Conservation (phyloP, 2,888 invertebrate species). For the Camptogramma bilineatum region DNA sequence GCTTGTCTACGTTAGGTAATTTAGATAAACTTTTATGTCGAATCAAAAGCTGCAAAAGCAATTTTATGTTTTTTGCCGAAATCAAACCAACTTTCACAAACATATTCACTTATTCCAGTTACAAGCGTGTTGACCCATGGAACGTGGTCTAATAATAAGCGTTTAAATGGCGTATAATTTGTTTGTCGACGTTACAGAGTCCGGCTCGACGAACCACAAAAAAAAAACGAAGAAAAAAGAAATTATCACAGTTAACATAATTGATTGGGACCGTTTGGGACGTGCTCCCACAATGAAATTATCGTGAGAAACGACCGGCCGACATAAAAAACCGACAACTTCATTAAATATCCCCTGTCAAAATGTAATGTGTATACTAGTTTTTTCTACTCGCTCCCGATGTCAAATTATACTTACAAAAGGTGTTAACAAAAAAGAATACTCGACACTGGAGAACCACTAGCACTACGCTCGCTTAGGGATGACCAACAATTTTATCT, state of each 20-base stretch:
- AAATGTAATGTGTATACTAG: constrained; percentile 82
- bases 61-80: too few species aligned
- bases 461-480: constrained; percentile 60
- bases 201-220: constrained; percentile 51
- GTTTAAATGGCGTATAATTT: constrained; percentile 77
- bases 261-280: constrained; percentile 80
- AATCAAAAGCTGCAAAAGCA: too few species aligned
- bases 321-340: constrained; percentile 73
- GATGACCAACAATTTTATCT: constrained; percentile 68
- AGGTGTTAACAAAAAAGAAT: constrained; percentile 84
- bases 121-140: constrained; percentile 40
- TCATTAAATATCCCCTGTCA: constrained; percentile 85
- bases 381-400: constrained; percentile 80
- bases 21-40: too few species aligned
- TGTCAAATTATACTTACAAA: constrained; percentile 84
- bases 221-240: constrained; percentile 53
- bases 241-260: constrained; percentile 84
- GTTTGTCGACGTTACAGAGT: constrained; percentile 71
- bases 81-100: too few species aligned
- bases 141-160: constrained; percentile 63
- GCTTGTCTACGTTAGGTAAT: too few species aligned
- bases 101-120: background rate
- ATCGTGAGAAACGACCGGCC: constrained; percentile 73
- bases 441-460: constrained; percentile 52
- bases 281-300: constrained; percentile 76